Base-by-base conservation (phyloP, 2,113 vertebrate species). In the Epinephelus cyanopodus region DNA sequence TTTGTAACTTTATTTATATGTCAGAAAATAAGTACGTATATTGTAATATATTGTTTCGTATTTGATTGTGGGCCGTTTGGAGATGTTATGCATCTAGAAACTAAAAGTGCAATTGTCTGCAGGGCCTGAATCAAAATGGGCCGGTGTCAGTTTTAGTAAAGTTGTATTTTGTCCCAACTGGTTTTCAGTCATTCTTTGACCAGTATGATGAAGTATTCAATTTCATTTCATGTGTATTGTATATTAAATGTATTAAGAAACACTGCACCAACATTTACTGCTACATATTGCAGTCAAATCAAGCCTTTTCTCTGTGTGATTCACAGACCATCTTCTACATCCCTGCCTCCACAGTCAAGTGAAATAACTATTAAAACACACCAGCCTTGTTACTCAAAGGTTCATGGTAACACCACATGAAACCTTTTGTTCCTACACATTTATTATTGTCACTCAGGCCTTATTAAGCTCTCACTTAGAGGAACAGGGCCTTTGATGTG, bases 401-500 rank as follows among this genome's bases (percentile, higher is more conserved):
- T 56, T 42, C 33, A 53, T 15, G 45, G 42, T 25, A 17, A 67
- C 79, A 69, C 48, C 85, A 68, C 60, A 12, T 21, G 48, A 62
- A 58, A 25, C 48, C 73, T 39, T 75, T 56, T 58, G 79, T 85
- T 74, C 81, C 58, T 47, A 1, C 66, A 47, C 52, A 37, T 52
- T 72, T 56, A 71, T 76, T 80, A 74, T 37, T 60, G 80, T 70
- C 82, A 73, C 63, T 82, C 76, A 66, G 11, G 25, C 62, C 62
- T 61, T 11, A 13, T 60, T 10, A 84, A 79, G 56, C 60, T 47
- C 61, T 68, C 25, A 33, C 74, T 62, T 12, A 57, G 64, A 71
- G 62, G 37, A 70, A 14, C 78, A 4, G 64, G 57, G 52, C 29
- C 29, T 66, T 85, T 79, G 76, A 81, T 89, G 85, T 75, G 77